Evolutionary conservation across 2,797 vertebrate species (phyloP), one percentile per base, ranked within the genome.

Genomic region (Microcaecilia unicolor): DNA sequence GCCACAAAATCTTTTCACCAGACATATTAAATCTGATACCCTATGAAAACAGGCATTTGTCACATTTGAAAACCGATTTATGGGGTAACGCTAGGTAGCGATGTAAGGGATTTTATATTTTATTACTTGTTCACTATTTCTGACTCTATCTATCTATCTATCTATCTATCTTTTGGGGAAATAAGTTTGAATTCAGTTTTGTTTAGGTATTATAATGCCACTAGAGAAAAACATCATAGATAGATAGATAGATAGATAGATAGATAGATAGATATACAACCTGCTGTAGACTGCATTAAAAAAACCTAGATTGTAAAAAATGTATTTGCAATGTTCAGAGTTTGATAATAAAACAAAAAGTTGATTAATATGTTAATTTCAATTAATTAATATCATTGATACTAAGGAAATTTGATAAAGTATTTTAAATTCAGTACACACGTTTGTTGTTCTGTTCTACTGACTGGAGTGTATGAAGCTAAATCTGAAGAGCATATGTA

Each of bases 11-110:
- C 31, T 25, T 54, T 49, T 62, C 46, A 58, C 19, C 41, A 72
- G 46, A 53, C 45, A 19, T 58, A 61, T 61, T 68, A 64, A 76
- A 80, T 65, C 38, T 58, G 57, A 57, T 52, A 58, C 57, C 25
- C 33, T 55, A 61, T 64, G 53, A 74, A 67, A 71, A 55, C 47
- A 69, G 48, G 22, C 35, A 46, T 48, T 57, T 62, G 42, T 58
- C 64, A 64, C 55, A 63, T 53, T 34, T 62, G 51, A 61, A 55
- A 64, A 63, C 29, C 10, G 3, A 62, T 48, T 30, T 58, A 48
- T 16, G 7, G 41, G 38, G 18, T 36, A 58, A 18, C 2, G 9
- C 37, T 24, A 26, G 37, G 36, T 18, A 36, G 18, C 36, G 48
- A 13, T 44, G 59, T 34, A 36, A 48, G 42, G 41, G 44, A 16